These are phyloP conservation scores for Eurytoma adleriae DNA, from an alignment of 2,888 invertebrate species.

Conservation along the genomic window DNA sequence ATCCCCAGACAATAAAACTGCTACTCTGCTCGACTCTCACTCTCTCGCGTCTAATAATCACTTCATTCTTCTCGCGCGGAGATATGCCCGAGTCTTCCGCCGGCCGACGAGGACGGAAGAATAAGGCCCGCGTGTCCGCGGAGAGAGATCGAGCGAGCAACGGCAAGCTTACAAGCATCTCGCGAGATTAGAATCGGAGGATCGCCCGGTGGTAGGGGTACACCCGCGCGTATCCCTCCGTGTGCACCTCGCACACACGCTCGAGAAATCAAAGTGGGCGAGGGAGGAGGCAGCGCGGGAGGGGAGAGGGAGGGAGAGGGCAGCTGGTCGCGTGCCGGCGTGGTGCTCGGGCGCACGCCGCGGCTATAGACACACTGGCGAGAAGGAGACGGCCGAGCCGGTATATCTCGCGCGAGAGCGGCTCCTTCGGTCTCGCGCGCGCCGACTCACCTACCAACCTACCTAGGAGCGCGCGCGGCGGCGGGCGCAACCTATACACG, in stretches of 20 bases:
- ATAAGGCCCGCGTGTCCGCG: neutral
- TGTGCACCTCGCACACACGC: neutral
- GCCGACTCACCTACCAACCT: constrained; percentile 68
- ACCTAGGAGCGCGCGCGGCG: constrained; percentile 56
- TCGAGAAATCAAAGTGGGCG: neutral
- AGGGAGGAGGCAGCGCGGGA: constrained; percentile 5
- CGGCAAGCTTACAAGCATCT: neutral
- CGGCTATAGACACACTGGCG: constrained; percentile 1
- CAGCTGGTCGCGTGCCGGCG: constrained; percentile 57
- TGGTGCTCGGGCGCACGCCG: constrained; percentile 34
- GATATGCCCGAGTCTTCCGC: neutral
- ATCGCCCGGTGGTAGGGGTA: neutral
- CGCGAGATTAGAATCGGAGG: constrained; percentile 1
- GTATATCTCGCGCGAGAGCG: neutral
- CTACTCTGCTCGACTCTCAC: neutral
- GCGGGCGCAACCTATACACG: constrained; percentile 43
- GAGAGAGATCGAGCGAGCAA: neutral
- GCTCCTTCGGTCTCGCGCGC: constrained; percentile 2
- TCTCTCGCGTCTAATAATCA: constrained; percentile 6
- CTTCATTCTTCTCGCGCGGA: constrained; percentile 8
- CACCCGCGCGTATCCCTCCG: too few relatives aligned
- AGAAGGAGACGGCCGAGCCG: neutral
- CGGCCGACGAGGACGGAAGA: neutral
- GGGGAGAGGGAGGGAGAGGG: constrained; percentile 21
- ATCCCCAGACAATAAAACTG: constrained; percentile 1